Evolutionary conservation across 2,888 invertebrate species (phyloP).

Genomic region (Nemoura dubitans): DNA sequence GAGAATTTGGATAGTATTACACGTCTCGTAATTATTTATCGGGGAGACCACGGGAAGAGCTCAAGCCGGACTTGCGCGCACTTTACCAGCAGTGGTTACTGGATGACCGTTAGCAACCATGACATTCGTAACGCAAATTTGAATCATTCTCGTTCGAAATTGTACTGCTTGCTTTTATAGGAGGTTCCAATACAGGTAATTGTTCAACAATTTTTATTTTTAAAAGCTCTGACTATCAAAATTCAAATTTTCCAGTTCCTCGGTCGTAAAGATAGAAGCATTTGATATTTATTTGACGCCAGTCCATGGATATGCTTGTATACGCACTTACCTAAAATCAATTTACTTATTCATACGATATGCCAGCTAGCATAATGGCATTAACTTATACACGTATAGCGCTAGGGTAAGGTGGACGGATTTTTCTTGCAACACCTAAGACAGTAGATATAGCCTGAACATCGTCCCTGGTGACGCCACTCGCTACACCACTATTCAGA

Average conservation of each 20-base stretch:
- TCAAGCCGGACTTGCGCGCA: neutral
- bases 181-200: neutral
- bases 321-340: constrained; percentile 12
- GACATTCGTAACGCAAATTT: too few species aligned
- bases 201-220: too few species aligned
- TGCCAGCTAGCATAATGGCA: constrained; percentile 7
- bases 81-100: too few species aligned
- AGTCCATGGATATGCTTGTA: constrained; percentile 3
- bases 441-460: neutral
- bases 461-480: constrained; percentile 38
- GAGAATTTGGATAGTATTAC: neutral
- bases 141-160: too few species aligned
- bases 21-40: neutral
- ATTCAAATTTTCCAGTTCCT: neutral
- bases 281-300: neutral
- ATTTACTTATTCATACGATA: neutral
- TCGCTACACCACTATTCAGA: constrained; percentile 41
- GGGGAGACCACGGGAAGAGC: neutral
- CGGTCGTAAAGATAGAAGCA: neutral
- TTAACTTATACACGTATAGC: neutral
- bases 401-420: neutral
- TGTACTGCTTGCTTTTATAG: neutral
- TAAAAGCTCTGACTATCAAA: neutral
- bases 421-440: neutral
- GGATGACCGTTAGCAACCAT: too few species aligned